Percentiles rank a stretch among this genome's conserved stretches.
These are phyloP conservation scores for Protosalanx chinensis DNA, from an alignment of 2,797 vertebrate species.

Conservation along the genomic window DNA sequence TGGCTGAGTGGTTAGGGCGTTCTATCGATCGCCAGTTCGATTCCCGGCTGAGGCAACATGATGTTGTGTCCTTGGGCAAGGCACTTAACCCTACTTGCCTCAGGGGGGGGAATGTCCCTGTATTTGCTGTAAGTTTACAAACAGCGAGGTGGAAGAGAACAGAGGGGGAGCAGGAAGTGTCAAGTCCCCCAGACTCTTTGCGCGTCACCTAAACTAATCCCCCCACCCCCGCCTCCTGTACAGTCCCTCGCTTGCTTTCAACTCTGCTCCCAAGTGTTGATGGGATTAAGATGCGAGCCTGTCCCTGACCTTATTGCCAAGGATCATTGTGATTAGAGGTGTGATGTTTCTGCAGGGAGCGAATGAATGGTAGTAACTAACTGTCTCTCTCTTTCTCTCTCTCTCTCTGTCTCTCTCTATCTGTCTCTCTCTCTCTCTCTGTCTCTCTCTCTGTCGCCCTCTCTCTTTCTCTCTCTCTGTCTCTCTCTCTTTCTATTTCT, in stretches of 20 bases:
- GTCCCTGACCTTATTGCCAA: not conserved
- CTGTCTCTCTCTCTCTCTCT: no score
- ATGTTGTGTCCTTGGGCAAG: no score
- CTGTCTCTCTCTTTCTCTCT: not conserved
- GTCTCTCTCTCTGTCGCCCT: not conserved
- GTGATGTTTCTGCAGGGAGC: not conserved
- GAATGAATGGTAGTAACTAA: not conserved
- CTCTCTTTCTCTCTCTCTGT: not conserved
- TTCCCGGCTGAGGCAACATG: no score
- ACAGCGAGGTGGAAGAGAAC: constrained; percentile 15
- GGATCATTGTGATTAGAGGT: not conserved
- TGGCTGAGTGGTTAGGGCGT: not conserved
- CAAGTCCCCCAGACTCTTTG: not conserved
- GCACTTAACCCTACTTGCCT: no score
- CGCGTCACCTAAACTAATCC: not conserved
- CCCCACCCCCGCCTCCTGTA: not conserved
- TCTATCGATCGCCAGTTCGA: no score
- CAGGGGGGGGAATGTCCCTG: no score
- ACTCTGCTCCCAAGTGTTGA: not conserved
- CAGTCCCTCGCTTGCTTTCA: not conserved
- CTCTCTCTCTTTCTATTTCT: constrained; percentile 2
- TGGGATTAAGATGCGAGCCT: not conserved
- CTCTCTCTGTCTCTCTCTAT: no score
- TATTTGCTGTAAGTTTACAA: no score
- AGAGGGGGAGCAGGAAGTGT: not conserved